These are phyloP conservation scores for Lagodon rhomboides DNA, from an alignment of 2,797 vertebrate genomes.

Conservation along the genomic window DNA sequence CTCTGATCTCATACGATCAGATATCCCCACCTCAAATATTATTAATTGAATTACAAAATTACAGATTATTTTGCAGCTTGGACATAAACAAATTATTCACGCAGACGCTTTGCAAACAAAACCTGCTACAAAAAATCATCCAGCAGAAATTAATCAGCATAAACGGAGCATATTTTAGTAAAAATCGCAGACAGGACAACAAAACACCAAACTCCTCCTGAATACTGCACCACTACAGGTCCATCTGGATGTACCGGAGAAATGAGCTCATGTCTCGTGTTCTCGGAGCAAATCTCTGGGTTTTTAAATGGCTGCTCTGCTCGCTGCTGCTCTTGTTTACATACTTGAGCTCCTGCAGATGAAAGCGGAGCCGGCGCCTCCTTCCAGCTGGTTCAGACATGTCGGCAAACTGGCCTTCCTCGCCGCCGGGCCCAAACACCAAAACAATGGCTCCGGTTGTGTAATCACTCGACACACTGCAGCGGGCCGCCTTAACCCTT, in stretches of 20 bases:
- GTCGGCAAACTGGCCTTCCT: slow-evolving; percentile 75
- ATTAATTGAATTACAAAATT: no score
- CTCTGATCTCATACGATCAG: no score
- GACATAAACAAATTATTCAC: no score
- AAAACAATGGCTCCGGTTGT: slow-evolving; percentile 65
- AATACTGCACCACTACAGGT: background rate
- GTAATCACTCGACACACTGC: slow-evolving; percentile 41
- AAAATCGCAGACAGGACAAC: no score
- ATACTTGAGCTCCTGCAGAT: slow-evolving; percentile 78
- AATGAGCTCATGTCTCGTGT: slow-evolving; percentile 43
- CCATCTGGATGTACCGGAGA: slow-evolving; percentile 16
- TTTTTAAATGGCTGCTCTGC: slow-evolving; percentile 1
- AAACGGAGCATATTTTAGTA: no score
- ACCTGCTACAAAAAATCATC: no score
- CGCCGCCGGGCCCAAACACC: slow-evolving; percentile 59
- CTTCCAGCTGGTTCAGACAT: slow-evolving; percentile 78
- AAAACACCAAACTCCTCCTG: no score
- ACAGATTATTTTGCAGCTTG: no score
- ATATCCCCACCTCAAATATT: no score
- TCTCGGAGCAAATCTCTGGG: background rate
- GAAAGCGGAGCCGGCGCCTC: slow-evolving; percentile 74
- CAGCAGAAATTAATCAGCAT: no score
- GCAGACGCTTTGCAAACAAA: no score
- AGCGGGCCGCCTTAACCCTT: slow-evolving; percentile 47
- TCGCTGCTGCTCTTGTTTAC: slow-evolving; percentile 78